These are phyloP conservation scores for Indri indri DNA, from an alignment of 2,113 vertebrate species.

Conservation along the genomic window DNA sequence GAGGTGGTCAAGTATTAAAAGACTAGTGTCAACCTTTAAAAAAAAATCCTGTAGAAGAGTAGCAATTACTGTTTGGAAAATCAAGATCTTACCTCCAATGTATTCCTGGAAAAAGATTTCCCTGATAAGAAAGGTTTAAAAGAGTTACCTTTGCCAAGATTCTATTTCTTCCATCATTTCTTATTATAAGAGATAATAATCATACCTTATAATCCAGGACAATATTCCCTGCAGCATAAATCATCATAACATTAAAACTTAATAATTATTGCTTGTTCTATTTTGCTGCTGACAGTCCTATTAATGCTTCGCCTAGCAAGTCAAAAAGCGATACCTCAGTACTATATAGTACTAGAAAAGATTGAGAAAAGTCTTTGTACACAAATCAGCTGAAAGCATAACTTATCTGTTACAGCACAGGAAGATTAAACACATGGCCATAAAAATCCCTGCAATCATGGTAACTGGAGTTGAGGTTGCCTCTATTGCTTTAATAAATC, in stretches of 20 bases:
- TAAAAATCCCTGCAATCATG: slow-evolving; percentile 84
- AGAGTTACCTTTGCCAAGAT: slow-evolving; percentile 52
- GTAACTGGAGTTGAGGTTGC: slow-evolving; percentile 74
- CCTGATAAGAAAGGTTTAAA: slow-evolving; percentile 17
- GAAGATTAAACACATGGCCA: slow-evolving; percentile 82
- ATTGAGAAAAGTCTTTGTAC: slow-evolving; percentile 83
- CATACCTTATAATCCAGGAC: slow-evolving; percentile 69
- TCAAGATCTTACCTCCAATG: not conserved
- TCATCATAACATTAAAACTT: slow-evolving; percentile 74
- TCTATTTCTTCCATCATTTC: slow-evolving; percentile 58
- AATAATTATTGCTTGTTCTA: slow-evolving; percentile 80
- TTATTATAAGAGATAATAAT: slow-evolving; percentile 73
- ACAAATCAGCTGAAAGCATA: slow-evolving; percentile 81
- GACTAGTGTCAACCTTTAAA: not conserved
- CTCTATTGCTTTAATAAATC: slow-evolving; percentile 86
- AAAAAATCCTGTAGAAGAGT: not conserved
- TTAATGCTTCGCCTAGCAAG: slow-evolving; percentile 77
- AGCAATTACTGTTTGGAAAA: not conserved
- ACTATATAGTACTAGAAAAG: slow-evolving; percentile 68
- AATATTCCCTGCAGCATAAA: slow-evolving; percentile 71
- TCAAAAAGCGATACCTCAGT: slow-evolving; percentile 74
- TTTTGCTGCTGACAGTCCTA: slow-evolving; percentile 76
- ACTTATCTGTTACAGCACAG: slow-evolving; percentile 79
- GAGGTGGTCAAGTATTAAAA: not conserved
- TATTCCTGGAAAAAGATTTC: not conserved